phyloP scores from a whole-genome alignment of 1,140 invertebrate species.

The Idris sp. region DNA sequence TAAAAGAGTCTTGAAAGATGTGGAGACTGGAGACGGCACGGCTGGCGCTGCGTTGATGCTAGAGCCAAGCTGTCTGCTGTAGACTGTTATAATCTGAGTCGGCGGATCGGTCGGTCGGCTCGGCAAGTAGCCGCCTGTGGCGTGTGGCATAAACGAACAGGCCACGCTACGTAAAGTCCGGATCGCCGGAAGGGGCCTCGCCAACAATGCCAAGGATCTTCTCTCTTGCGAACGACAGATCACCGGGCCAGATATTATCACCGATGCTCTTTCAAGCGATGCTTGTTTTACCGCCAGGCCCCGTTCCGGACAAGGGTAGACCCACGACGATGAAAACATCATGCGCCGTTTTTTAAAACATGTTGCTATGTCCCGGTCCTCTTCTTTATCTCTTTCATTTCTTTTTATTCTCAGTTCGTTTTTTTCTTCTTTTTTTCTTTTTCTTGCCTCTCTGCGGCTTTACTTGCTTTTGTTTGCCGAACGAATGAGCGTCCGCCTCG shows the following conservation, averaged over 20 bases:
- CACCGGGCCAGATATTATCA: conserved; percentile 56
- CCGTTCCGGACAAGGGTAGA: conserved; percentile 45
- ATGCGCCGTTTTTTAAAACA: conserved; percentile 56
- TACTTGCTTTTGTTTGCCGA: conserved; percentile 26
- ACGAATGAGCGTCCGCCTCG: conserved; percentile 7
- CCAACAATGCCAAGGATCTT: conserved; percentile 67
- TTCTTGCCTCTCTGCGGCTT: conserved; percentile 8
- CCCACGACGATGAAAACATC: conserved; percentile 60
- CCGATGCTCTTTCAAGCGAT: conserved; percentile 55
- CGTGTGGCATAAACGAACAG: conserved; percentile 61
- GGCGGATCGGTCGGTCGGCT: conserved; percentile 61
- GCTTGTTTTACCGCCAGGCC: conserved; percentile 56
- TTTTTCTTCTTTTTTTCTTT: no score
- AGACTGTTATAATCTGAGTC: conserved; percentile 70
- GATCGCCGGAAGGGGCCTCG: conserved; percentile 63
- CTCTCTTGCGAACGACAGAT: conserved; percentile 31
- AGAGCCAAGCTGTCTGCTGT: conserved; percentile 77
- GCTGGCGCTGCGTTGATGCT: conserved; percentile 65
- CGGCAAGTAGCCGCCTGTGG: conserved; percentile 55
- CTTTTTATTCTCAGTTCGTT: no score
- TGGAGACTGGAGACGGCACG: conserved; percentile 68
- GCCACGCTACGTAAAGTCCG: conserved; percentile 35
- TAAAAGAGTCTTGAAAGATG: conserved; percentile 32
- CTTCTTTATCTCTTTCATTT: no score
- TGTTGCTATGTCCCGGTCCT: background rate